Conservation (phyloP, 1,140 invertebrate species). For the Panagrolaimus sp. region DNA sequence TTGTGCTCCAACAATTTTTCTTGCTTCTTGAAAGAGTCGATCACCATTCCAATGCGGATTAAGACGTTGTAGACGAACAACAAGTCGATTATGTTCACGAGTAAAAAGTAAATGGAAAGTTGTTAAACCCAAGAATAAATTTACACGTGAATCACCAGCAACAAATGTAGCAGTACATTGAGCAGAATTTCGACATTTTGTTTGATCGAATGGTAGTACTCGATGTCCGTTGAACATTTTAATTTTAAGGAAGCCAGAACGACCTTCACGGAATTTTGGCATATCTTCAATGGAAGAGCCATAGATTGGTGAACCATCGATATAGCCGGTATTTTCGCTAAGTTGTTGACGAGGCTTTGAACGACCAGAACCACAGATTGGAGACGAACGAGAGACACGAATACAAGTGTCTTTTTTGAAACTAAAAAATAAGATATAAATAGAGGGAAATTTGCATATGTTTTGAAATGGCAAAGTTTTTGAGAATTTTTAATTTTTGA, state of each 20-base stretch:
- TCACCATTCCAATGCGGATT: conserved; percentile 47
- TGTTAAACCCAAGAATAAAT: conserved; percentile 53
- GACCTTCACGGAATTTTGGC: conserved; percentile 51
- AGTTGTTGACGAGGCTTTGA: conserved; percentile 55
- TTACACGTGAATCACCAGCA: conserved; percentile 54
- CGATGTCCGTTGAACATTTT: conserved; percentile 53
- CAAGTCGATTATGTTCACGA: conserved; percentile 56
- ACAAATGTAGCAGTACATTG: conserved; percentile 53
- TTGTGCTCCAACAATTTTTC: conserved; percentile 63
- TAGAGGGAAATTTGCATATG: too few relatives aligned
- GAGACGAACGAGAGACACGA: conserved; percentile 53
- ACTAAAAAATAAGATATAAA: conserved; percentile 31
- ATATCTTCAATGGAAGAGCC: conserved; percentile 48
- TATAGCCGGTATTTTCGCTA: conserved; percentile 57
- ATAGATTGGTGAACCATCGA: conserved; percentile 57
- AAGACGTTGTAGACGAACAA: conserved; percentile 39
- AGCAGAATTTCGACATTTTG: conserved; percentile 41
- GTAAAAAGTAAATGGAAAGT: conserved; percentile 56
- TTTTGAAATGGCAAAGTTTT: too few relatives aligned
- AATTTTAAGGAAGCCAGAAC: conserved; percentile 49
- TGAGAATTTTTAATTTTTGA: not conserved
- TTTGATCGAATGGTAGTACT: conserved; percentile 50
- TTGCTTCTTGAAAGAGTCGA: conserved; percentile 56
- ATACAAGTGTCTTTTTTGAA: conserved; percentile 52
- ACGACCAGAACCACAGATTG: conserved; percentile 56